phyloP scores from a whole-genome alignment of 2,888 invertebrate genomes.

The Nineta flava region DNA sequence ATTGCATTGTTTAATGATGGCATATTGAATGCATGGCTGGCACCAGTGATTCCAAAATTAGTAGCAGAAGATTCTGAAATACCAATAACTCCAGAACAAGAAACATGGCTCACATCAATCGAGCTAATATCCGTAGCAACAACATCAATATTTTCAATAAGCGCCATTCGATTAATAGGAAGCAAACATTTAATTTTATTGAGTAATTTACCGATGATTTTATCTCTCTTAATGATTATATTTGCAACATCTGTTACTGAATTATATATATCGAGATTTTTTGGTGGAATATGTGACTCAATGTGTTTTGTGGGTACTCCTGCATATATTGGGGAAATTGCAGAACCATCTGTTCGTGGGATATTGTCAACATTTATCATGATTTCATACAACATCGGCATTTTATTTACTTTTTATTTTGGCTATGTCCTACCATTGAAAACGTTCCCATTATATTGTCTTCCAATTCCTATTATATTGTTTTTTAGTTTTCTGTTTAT shows the following conservation, averaged over 20 bases:
- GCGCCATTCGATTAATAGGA: background rate
- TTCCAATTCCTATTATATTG: slow-evolving; percentile 24
- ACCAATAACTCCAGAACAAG: background rate
- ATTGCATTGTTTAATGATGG: background rate
- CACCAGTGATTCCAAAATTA: slow-evolving; percentile 5
- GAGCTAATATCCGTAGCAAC: background rate
- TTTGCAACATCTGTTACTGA: background rate
- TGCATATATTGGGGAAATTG: slow-evolving; percentile 34
- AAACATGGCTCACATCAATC: background rate
- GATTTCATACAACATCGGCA: slow-evolving; percentile 23
- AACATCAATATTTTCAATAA: background rate
- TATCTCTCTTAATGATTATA: background rate
- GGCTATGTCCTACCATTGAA: slow-evolving; percentile 26
- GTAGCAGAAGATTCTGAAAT: slow-evolving; percentile 5
- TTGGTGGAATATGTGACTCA: slow-evolving; percentile 1
- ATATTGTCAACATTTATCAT: slow-evolving; percentile 31
- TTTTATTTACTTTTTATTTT: slow-evolving; percentile 20
- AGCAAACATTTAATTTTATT: background rate
- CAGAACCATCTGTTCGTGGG: slow-evolving; percentile 31
- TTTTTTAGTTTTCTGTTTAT: slow-evolving; percentile 25
- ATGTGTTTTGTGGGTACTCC: slow-evolving; percentile 20
- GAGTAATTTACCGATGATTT: background rate
- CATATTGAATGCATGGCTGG: background rate
- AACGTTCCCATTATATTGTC: slow-evolving; percentile 26
- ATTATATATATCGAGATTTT: slow-evolving; percentile 1